Conservation (phyloP, 2,888 invertebrate species). For the Acrobasis consociella region DNA sequence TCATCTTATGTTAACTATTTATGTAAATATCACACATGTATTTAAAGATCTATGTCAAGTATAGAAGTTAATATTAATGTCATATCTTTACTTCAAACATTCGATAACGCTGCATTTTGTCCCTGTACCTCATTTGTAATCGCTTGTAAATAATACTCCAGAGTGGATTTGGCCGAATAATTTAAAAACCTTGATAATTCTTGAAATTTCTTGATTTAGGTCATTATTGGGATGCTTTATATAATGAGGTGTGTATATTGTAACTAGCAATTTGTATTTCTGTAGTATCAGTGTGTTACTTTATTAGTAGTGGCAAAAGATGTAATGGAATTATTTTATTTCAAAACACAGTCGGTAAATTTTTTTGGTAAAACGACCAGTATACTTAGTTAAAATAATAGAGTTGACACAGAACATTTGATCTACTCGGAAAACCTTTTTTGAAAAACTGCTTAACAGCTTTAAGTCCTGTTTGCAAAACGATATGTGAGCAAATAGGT, state of each 20-base stretch:
- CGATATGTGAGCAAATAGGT: no score
- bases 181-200: constrained; percentile 33
- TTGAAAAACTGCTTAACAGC: no score
- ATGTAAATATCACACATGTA: no score
- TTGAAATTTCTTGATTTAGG: constrained; percentile 67
- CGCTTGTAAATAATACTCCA: constrained; percentile 29
- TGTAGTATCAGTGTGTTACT: neutral
- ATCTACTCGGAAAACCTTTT: no score
- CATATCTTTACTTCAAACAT: neutral
- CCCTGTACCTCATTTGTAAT: constrained; percentile 28
- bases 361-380: no score
- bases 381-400: no score
- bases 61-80: no score
- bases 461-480: no score
- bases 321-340: neutral
- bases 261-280: constrained; percentile 6
- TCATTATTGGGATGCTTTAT: constrained; percentile 75
- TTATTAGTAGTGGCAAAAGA: constrained; percentile 2
- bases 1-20: no score
- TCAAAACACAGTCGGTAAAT: no score
- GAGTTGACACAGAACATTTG: no score
- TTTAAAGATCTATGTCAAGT: no score
- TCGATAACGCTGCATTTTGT: neutral
- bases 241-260: constrained; percentile 70
- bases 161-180: constrained; percentile 21